Evolutionary conservation across 1,140 invertebrate species (phyloP).

Genomic region (Cardiocondyla obscurior): DNA sequence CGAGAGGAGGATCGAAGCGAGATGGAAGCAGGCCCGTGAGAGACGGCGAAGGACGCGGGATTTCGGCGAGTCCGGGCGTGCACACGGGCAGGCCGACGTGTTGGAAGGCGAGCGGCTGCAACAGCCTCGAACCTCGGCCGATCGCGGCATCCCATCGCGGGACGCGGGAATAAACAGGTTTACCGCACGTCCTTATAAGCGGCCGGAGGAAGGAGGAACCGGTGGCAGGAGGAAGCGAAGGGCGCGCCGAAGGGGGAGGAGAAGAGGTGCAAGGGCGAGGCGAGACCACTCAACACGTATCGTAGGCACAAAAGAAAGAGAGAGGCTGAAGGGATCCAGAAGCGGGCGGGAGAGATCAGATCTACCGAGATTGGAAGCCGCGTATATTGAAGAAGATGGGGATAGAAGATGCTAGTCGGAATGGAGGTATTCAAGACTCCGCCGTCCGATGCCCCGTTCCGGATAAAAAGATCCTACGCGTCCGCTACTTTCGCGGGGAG

Average conservation of each 20-base stretch:
- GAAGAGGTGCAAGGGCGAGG: conserved; percentile 68
- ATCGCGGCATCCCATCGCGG: conserved; percentile 74
- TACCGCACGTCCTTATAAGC: conserved; percentile 71
- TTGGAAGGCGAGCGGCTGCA: conserved; percentile 57
- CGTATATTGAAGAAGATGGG: conserved; percentile 32
- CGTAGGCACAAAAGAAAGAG: conserved; percentile 29
- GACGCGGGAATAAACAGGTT: conserved; percentile 75
- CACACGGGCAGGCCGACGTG: conserved; percentile 53
- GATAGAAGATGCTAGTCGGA: conserved; percentile 22
- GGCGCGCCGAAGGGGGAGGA: conserved; percentile 34
- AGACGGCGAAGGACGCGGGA: conserved; percentile 51
- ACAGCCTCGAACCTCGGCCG: conserved; percentile 45
- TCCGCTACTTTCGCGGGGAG: conserved; percentile 58
- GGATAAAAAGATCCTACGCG: conserved; percentile 43
- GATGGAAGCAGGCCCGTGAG: conserved; percentile 39
- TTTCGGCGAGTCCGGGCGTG: conserved; percentile 57
- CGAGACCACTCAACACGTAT: conserved; percentile 68
- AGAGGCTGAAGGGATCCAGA: not conserved
- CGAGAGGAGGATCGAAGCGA: not conserved
- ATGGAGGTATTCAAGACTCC: conserved; percentile 23
- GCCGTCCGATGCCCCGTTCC: conserved; percentile 19
- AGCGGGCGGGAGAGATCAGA: conserved; percentile 25
- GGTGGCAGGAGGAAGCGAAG: conserved; percentile 44
- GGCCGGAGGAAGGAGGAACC: conserved; percentile 36
- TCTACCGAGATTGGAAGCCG: conserved; percentile 46